Conservation (phyloP, 2,888 invertebrate species). For the Nymphalis c-album region DNA sequence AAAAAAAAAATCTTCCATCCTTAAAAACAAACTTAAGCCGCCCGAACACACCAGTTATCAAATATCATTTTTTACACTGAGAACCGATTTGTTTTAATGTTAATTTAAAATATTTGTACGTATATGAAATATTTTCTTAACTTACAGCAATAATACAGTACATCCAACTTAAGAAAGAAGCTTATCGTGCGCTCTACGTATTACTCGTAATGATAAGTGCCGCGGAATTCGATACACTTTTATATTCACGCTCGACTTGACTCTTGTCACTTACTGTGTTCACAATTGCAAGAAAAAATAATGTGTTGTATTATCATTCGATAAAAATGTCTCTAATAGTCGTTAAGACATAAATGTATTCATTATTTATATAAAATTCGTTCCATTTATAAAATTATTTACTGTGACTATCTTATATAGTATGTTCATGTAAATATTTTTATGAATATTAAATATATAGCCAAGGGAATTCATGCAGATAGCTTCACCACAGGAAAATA, state of each 20-base stretch:
- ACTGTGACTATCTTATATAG: too few relatives aligned
- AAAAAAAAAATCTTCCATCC: too few relatives aligned
- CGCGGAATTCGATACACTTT: constrained; percentile 69
- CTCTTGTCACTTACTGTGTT: constrained; percentile 43
- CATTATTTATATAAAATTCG: not conserved
- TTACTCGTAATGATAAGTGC: constrained; percentile 44
- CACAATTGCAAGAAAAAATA: constrained; percentile 36
- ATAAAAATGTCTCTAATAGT: constrained; percentile 13
- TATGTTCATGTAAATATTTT: too few relatives aligned
- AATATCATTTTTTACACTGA: too few relatives aligned
- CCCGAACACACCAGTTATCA: too few relatives aligned
- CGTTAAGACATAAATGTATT: not conserved
- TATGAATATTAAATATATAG: not conserved
- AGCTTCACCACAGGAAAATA: constrained; percentile 32
- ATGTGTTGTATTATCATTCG: constrained; percentile 24
- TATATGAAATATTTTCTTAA: not conserved
- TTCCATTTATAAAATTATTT: not conserved
- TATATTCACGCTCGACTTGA: constrained; percentile 53
- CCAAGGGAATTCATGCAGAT: constrained; percentile 25
- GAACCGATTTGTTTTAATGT: too few relatives aligned
- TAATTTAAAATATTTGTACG: not conserved
- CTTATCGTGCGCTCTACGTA: constrained; percentile 24
- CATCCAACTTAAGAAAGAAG: not conserved
- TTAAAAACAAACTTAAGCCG: too few relatives aligned
- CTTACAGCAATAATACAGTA: not conserved